Evolutionary conservation across 2,888 invertebrate species (phyloP), one percentile per base, ranked within the genome.

Genomic region (Lithophane leautieri): DNA sequence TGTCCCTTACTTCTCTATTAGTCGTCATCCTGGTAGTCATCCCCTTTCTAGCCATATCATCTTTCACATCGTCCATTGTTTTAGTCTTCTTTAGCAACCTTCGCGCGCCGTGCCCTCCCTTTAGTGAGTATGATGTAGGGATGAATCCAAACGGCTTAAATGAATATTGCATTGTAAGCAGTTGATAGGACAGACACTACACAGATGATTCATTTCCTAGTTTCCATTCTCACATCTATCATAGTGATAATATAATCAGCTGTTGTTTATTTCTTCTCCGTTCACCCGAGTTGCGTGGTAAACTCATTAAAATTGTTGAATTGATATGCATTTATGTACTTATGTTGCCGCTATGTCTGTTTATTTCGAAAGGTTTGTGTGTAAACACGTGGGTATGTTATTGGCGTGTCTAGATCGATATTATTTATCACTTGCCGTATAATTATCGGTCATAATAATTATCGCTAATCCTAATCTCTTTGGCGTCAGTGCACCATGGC

Each of bases 211-310:
- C 71, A 81, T 82, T 76, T 82, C 71, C 71, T 71, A 58, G 68
- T 62, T 75, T 40, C 44, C 40, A 58, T 79, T 70, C 69, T 73
- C 74, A 61, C 70, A 68, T 81, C 34, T 71, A 85, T 42, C 47
- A 28, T 65, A 71, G 65, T 69, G 70, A 85, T 83, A 83, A 60
- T 82, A 63, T 70, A 85, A 85, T 82, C 85, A 82, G 78, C 61
- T 77, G 68, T 71, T 77, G 78, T 85, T 82, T 85, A 70, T 85
- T 73, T 82, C 63, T 68, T 40, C 70, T 47, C 58, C n/a, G 61
- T 50, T 84, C 62, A 76, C 34, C 67, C 40, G 73, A 70, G 63
- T 25, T 25, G 52, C 40, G 61, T 82, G 72, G 25, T 65, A 47
- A 68, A 50, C 67, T 65, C 73, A 82, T 85, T 85, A 85, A 81